Percentiles rank a stretch among this genome's conserved stretches.
phyloP scores from a whole-genome alignment of 2,113 vertebrate species.

The Leiothrix lutea region DNA sequence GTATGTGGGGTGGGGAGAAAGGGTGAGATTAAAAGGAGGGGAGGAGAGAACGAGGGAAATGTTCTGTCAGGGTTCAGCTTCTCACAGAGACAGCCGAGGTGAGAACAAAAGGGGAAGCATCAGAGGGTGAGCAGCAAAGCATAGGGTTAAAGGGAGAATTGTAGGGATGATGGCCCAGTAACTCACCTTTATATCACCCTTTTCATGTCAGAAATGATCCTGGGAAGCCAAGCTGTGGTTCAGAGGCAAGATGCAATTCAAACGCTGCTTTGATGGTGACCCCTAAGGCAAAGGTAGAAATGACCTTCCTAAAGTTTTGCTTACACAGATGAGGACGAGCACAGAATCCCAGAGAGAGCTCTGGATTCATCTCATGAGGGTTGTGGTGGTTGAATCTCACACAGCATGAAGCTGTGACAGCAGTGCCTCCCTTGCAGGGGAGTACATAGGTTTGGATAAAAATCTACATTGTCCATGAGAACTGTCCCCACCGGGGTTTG shows the following conservation, averaged over 20 bases:
- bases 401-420: not conserved
- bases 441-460: not conserved
- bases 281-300: not conserved
- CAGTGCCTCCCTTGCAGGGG: not conserved
- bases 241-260: not conserved
- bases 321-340: not conserved
- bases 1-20: not conserved
- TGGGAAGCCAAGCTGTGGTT: conserved; percentile 6
- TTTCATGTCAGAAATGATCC: conserved; percentile 15
- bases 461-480: fast-evolving
- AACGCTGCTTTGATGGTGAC: conserved; percentile 12
- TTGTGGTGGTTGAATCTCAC: not conserved
- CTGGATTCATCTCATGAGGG: not conserved
- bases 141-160: conserved; percentile 20
- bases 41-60: not conserved
- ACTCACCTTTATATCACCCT: not conserved
- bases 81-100: not conserved
- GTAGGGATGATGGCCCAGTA: not conserved
- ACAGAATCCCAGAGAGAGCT: not conserved
- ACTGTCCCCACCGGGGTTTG: not conserved
- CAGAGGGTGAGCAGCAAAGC: conserved; percentile 15
- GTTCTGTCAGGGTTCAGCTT: not conserved
- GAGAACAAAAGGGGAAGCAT: not conserved
- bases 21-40: not conserved
- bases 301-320: conserved; percentile 10